Conservation (phyloP, 2,888 invertebrate genomes). For the Yponomeuta evonymella region DNA sequence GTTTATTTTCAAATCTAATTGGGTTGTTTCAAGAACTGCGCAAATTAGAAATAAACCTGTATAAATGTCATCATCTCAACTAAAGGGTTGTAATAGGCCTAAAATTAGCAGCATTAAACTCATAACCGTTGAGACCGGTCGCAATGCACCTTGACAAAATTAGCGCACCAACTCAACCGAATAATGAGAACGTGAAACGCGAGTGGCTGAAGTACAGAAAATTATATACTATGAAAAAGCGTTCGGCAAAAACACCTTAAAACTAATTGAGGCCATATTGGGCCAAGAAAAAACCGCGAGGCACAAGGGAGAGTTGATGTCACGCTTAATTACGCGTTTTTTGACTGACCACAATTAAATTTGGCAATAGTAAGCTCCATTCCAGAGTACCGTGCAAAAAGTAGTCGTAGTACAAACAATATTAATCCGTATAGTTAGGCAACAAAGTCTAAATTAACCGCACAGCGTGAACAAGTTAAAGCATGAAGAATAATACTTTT, state of each 20-base stretch:
- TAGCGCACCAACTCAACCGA: constrained; percentile 68
- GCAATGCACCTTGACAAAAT: constrained; percentile 65
- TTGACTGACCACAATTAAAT: constrained; percentile 56
- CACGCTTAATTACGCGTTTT: constrained; percentile 64
- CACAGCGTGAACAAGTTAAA: too few relatives aligned
- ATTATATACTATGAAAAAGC: constrained; percentile 59
- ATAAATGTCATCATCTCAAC: too few relatives aligned
- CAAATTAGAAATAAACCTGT: too few relatives aligned
- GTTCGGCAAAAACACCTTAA: constrained; percentile 40
- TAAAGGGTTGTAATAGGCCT: too few relatives aligned
- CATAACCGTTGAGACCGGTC: constrained; percentile 58
- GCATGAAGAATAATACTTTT: too few relatives aligned
- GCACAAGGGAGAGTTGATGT: constrained; percentile 44
- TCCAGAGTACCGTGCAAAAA: too few relatives aligned
- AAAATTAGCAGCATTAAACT: constrained; percentile 46
- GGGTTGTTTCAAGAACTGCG: too few relatives aligned
- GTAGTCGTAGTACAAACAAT: too few relatives aligned
- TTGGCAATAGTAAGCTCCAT: constrained; percentile 31
- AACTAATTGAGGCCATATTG: constrained; percentile 51
- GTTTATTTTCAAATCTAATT: too few relatives aligned
- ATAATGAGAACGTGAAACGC: constrained; percentile 70
- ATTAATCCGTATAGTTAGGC: too few relatives aligned
- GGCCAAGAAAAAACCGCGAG: constrained; percentile 46
- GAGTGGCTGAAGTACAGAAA: constrained; percentile 56
- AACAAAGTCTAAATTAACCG: too few relatives aligned